A percentile compares a stretch with the other conserved stretches of the same genome.
Evolutionary conservation across 2,113 vertebrate species (phyloP).

Genomic region (Meleagris gallopavo): DNA sequence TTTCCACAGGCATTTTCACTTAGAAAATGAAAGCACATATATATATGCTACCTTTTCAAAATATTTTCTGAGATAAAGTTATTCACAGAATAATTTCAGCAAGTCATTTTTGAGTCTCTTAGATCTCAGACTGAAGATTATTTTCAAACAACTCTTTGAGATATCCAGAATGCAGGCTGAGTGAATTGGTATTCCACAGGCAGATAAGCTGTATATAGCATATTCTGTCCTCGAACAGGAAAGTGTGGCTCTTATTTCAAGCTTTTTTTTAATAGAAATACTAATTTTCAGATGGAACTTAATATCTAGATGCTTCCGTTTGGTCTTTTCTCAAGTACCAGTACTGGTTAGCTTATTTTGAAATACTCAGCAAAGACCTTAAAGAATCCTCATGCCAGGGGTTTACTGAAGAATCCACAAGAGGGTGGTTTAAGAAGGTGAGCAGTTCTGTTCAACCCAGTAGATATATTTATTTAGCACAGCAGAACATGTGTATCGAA

Average conservation of each 20-base stretch:
- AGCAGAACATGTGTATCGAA: background rate
- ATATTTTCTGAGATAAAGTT: constrained; percentile 33
- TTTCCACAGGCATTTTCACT: background rate
- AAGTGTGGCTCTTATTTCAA: background rate
- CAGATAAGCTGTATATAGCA: background rate
- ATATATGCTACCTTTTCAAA: constrained; percentile 13
- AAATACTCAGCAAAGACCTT: background rate
- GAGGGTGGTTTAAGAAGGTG: background rate
- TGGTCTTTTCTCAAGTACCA: background rate
- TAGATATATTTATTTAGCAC: background rate
- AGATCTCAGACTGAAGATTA: constrained; percentile 19
- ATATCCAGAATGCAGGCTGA: background rate
- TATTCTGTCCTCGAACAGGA: background rate
- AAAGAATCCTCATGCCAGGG: background rate
- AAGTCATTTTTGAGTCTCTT: constrained; percentile 32
- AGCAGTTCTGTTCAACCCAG: background rate
- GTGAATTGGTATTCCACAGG: background rate
- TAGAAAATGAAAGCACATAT: constrained; percentile 7
- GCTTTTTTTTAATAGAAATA: background rate
- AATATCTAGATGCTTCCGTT: background rate
- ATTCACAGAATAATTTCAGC: constrained; percentile 26
- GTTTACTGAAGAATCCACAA: background rate
- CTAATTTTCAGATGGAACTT: constrained; percentile 3
- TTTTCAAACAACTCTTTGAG: constrained; percentile 42
- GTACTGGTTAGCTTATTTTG: background rate